phyloP scores from a whole-genome alignment of 2,888 invertebrate genomes.

The Apamea anceps region DNA sequence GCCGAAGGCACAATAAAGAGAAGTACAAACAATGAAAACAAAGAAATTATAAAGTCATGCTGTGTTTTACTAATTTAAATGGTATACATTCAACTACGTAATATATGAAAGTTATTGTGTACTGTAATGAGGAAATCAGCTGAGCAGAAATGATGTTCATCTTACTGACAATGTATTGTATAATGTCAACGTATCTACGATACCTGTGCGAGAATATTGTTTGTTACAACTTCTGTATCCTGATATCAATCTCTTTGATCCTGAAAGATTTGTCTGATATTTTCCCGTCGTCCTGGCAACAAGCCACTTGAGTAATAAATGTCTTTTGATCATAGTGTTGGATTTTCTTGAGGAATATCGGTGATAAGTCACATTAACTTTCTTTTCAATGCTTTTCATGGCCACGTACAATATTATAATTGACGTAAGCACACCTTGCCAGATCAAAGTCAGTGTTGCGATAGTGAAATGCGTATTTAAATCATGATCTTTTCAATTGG shows the following conservation, averaged over 20 bases:
- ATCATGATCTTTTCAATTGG: constrained; percentile 80
- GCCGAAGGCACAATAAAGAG: constrained; percentile 50
- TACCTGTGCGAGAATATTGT: constrained; percentile 29
- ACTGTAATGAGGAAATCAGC: constrained; percentile 63
- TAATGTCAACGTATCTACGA: constrained; percentile 44
- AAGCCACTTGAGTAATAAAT: constrained; percentile 27
- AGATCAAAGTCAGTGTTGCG: constrained; percentile 68
- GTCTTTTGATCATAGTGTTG: constrained; percentile 27
- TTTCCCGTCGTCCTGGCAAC: constrained; percentile 14
- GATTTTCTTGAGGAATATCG: constrained; percentile 19
- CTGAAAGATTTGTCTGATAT: constrained; percentile 15
- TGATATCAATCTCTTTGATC: constrained; percentile 30
- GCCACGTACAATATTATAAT: constrained; percentile 60
- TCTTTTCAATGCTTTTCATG: constrained; percentile 52
- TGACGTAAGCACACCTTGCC: constrained; percentile 61
- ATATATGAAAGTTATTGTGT: constrained; percentile 68
- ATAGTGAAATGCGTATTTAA: constrained; percentile 74
- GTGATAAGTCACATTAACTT: constrained; percentile 28
- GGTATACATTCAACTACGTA: constrained; percentile 60
- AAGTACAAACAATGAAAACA: constrained; percentile 57
- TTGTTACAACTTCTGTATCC: constrained; percentile 17
- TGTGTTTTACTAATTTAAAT: constrained; percentile 62
- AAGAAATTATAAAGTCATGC: constrained; percentile 68
- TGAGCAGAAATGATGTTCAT: constrained; percentile 64
- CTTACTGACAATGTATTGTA: constrained; percentile 44